Evolutionary conservation across 2,113 vertebrate genomes (phyloP), one percentile per base, ranked within the genome.

Genomic region (Pteropus alecto): DNA sequence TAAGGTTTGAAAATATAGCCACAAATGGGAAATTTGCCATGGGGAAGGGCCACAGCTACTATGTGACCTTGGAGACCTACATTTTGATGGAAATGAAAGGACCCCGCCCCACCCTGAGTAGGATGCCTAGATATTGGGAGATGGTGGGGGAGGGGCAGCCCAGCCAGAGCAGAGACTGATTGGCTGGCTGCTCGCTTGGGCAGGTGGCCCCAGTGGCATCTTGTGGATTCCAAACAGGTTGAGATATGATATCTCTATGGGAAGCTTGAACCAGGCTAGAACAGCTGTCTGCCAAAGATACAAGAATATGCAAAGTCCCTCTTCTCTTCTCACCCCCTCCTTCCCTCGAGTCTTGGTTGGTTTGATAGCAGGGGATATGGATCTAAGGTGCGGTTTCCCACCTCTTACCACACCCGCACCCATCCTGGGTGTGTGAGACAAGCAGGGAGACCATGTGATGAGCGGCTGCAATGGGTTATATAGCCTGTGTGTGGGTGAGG

Each of bases 201-300:
- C 33, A 35, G 48, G 86, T 70, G 56, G 28, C 77, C 93, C 19
- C 71, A 21, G 46, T 7, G 0, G 14, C 76, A 18, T 73, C 87
- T 92, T 68, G 6, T 77, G 88, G 71, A 58, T 74, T 93, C 93
- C 18, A 70, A 60, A 90, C 63, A 61, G 87, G 82, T 51, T 54
- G 1, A 16, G 82, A 65, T 86, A n/a, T 97, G 94, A 41, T 0
- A 0, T 76, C 88, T 95, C 73, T 26, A 1, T 87, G 87, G 51
- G 94, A 97, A 96, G 67, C n/a, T 79, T 8, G 11, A 97, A 77
- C 84, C 82, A 95, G 96, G 98, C 97, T 96, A 94, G 96, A 97
- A 96, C 96, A 98, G 98, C 98, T 94, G 10, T 97, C 98, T 98
- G 98, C 99, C 98, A 98, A 99, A 99, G 98, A 98, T 95, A 97